Conservation (phyloP, 2,797 vertebrate genomes). For the Sebastes variabilis region DNA sequence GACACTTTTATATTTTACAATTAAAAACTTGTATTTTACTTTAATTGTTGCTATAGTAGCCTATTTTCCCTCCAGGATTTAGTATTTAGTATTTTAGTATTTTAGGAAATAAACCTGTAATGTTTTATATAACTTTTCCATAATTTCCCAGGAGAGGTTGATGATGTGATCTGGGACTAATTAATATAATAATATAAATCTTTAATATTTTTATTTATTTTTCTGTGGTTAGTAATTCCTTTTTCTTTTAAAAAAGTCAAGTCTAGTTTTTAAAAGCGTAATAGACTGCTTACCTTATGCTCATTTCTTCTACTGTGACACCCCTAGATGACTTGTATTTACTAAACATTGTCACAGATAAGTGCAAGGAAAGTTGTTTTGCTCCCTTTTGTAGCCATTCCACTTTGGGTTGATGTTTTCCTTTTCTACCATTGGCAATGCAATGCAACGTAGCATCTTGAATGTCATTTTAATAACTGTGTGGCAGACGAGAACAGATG, state of each 20-base stretch:
- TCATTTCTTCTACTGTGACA: slow-evolving; percentile 65
- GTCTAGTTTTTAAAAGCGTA: slow-evolving; percentile 76
- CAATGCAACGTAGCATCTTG: slow-evolving; percentile 86
- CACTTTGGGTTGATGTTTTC: slow-evolving; percentile 64
- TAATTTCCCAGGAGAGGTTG: too few species aligned
- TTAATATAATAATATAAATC: not conserved
- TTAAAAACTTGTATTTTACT: too few species aligned
- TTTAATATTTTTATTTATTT: slow-evolving; percentile 32
- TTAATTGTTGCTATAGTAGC: too few species aligned
- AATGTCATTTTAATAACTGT: slow-evolving; percentile 78
- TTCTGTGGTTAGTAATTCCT: slow-evolving; percentile 45
- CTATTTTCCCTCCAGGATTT: too few species aligned
- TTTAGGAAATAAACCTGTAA: too few species aligned
- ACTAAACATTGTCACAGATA: slow-evolving; percentile 61
- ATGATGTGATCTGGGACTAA: too few species aligned
- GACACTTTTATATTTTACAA: too few species aligned
- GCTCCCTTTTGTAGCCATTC: slow-evolving; percentile 73
- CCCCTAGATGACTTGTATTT: slow-evolving; percentile 63
- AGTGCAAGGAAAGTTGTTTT: slow-evolving; percentile 55
- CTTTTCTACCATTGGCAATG: slow-evolving; percentile 89
- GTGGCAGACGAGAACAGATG: slow-evolving; percentile 84
- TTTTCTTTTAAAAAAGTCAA: slow-evolving; percentile 30
- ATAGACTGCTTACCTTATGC: slow-evolving; percentile 64
- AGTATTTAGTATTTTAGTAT: too few species aligned
- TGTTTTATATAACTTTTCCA: too few species aligned